Base-by-base conservation (phyloP, 1,140 invertebrate genomes). In the Pantala flavescens region DNA sequence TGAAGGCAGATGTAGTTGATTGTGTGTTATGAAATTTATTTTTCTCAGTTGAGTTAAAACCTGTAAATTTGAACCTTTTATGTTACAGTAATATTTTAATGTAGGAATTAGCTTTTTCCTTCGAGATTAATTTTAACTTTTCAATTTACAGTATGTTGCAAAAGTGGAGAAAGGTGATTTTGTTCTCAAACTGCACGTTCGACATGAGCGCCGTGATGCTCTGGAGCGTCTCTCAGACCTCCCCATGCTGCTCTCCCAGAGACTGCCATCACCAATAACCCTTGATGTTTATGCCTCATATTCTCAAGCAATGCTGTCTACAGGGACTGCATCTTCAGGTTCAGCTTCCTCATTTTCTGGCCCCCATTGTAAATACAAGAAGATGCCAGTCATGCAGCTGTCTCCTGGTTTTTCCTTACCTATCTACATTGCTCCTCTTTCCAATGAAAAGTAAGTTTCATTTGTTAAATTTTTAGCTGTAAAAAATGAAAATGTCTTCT, bases 101-200 rank as follows among this genome's bases (percentile, higher is more conserved):
- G n/a, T n/a, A n/a, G n/a, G n/a, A n/a, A n/a, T n/a, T n/a, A n/a
- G n/a, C n/a, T n/a, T n/a, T n/a, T n/a, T n/a, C n/a, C n/a, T n/a
- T n/a, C n/a, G n/a, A 75, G 19, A 9, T 36, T 49, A 16, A 49
- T 16, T 74, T 70, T 75, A 12, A 75, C 63, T 73, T 71, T 78
- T 81, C 80, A n/a, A 77, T 63, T 84, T 88, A 76, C 81, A 96
- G 93, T 94, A 96, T 82, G 81, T 87, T 77, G 83, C 88, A 43
- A 98, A 98, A 85, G 81, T 98, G 75, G 95, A 98, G 76, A 98
- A 98, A 84, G 96, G 96, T n/a, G 96, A 98, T 78, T 98, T 97
- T 81, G 89, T 88, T 9, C 84, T 98, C 16, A 87, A 90, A 71
- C 83, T 97, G 78, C 93, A 95, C 81, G 84, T 98, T 12, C 88